Conservation (phyloP, 2,888 invertebrate genomes). For the Neoitamus cyanurus region DNA sequence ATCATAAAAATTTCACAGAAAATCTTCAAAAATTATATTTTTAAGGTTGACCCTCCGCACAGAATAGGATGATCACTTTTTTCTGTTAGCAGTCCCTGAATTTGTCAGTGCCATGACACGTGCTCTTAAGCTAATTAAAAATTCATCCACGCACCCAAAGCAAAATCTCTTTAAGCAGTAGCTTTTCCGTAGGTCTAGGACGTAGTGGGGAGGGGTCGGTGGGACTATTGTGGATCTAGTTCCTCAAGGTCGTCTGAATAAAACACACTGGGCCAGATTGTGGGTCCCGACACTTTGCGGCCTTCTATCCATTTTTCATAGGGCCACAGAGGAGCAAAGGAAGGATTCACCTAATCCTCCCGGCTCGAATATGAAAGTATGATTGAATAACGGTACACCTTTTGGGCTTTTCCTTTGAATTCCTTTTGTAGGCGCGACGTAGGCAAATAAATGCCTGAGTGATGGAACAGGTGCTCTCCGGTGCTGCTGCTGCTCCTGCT, state of each 20-base stretch:
- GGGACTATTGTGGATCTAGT: neutral
- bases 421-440: neutral
- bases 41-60: too few relatives aligned
- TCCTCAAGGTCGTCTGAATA: constrained; percentile 12
- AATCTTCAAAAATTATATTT: too few relatives aligned
- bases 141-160: constrained; percentile 24
- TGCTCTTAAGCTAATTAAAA: constrained; percentile 19
- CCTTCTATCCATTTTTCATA: neutral
- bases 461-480: neutral
- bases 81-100: neutral
- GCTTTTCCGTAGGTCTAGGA: neutral
- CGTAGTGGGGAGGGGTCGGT: neutral
- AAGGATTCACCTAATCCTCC: neutral
- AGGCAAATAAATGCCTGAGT: neutral
- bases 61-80: too few relatives aligned
- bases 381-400: neutral
- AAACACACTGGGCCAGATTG: neutral
- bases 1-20: too few relatives aligned
- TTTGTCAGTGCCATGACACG: neutral
- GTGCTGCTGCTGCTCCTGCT: neutral
- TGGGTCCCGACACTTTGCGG: neutral
- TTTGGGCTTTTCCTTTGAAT: neutral
- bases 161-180: neutral
- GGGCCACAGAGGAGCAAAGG: neutral
- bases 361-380: neutral